Base-by-base conservation (phyloP, 2,888 invertebrate species). In the Macrosoma leucophasiata region DNA sequence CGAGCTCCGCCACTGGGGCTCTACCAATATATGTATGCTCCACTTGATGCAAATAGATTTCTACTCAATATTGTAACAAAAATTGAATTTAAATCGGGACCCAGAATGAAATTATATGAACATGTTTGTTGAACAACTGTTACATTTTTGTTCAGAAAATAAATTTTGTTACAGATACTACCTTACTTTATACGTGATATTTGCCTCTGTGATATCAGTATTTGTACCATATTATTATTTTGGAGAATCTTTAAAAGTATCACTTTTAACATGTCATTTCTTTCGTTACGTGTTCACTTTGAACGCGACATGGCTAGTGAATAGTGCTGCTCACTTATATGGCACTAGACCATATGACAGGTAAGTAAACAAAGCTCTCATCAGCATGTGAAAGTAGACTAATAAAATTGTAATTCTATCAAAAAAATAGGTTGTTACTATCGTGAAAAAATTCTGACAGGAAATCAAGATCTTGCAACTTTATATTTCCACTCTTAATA, bases 271-370 rank as follows among this genome's bases (percentile, higher is more conserved):
- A 1, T 74, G 85, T 25, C 91, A 88, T 44, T 71, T 91, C 39
- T 61, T 86, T 12, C 86, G 93, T 9, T 91, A 91, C 55, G 58
- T 88, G 2, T 14, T 86, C 1, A 73, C 84, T 9, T 74, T 95
- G n/a, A 90, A 95, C 58, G 85, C 87, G 2, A 94, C 94, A 0
- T 95, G 94, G 94, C 74, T 89, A 3, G 92, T 95, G 3, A 95
- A 95, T 63, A 93, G 93, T 43, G 88, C 89, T 1, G 94, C 94
- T 2, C 95, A 94, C 76, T 71, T 91, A 34, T 93, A 89, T 68
- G 95, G 94, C 7, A 89, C 86, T 31, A 88, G 88, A 59, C 94
- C 94, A 1, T 95, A 91, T 62, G 92, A 94, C 64, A 84, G 86
- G 89, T 90, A 67, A 81, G 86, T 48, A 13, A n/a, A n/a, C n/a